A percentile compares a stretch with the other conserved stretches of the same genome.
phyloP scores from a whole-genome alignment of 2,888 invertebrate genomes.

The Meganola albula region DNA sequence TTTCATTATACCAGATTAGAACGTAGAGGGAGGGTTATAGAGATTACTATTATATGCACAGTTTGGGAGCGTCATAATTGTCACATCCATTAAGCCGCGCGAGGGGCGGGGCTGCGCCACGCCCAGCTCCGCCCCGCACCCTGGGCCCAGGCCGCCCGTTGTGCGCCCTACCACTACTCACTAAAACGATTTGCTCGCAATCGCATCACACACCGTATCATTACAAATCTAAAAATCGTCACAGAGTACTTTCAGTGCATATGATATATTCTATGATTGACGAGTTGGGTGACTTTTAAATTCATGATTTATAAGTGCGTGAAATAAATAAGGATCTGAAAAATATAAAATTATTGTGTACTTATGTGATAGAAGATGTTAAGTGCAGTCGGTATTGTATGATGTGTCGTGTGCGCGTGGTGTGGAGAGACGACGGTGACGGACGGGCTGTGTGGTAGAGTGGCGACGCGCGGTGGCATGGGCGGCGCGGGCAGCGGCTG shows the following conservation, averaged over 20 bases:
- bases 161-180: slow-evolving; percentile 44
- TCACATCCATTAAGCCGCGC: slow-evolving; percentile 69
- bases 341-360: no score
- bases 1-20: slow-evolving; percentile 40
- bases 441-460: slow-evolving; percentile 44
- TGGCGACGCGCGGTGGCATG: slow-evolving; percentile 41
- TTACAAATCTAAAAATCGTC: slow-evolving; percentile 23
- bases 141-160: slow-evolving; percentile 35
- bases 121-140: slow-evolving; percentile 48
- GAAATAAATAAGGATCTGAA: no score
- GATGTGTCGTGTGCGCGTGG: slow-evolving; percentile 26
- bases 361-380: no score
- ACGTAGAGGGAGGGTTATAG: slow-evolving; percentile 58
- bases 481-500: slow-evolving; percentile 61
- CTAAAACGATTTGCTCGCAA: slow-evolving; percentile 68
- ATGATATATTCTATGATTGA: no score
- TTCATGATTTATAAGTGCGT: no score
- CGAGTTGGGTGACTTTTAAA: no score
- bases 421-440: slow-evolving; percentile 17
- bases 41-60: slow-evolving; percentile 60
- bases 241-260: slow-evolving; percentile 1
- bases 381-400: slow-evolving; percentile 7
- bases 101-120: slow-evolving; percentile 47
- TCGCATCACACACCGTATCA: slow-evolving; percentile 61
- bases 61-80: slow-evolving; percentile 72